These are phyloP conservation scores for Cheilosia pagana DNA, from an alignment of 2,888 invertebrate species.

Conservation along the genomic window DNA sequence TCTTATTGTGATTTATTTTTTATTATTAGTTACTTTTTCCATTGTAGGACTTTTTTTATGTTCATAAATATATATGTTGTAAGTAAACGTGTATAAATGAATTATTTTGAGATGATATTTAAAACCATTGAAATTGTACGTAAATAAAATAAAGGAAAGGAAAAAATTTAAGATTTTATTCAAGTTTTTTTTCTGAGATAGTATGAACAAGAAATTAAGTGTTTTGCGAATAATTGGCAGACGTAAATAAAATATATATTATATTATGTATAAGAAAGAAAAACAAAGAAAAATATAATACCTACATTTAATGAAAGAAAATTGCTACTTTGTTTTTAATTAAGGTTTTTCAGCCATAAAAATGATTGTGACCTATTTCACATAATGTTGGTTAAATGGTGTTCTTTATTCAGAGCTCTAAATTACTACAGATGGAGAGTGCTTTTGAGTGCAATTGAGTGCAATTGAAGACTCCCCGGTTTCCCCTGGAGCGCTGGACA, in stretches of 20 bases:
- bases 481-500: too few species aligned
- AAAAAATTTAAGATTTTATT: conserved; percentile 24
- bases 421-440: too few species aligned
- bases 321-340: not conserved
- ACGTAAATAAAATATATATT: conserved; percentile 44
- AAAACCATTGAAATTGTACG: conserved; percentile 17
- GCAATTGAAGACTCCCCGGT: too few species aligned
- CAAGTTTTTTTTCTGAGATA: conserved; percentile 23
- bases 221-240: conserved; percentile 28
- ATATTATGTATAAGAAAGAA: conserved; percentile 47
- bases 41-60: conserved; percentile 15
- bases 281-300: conserved; percentile 52
- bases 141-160: conserved; percentile 7
- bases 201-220: conserved; percentile 6
- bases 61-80: conserved; percentile 1
- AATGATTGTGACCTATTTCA: too few species aligned
- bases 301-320: conserved; percentile 58
- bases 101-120: conserved; percentile 14
- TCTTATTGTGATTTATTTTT: conserved; percentile 71
- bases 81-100: not conserved
- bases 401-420: too few species aligned
- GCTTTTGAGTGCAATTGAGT: too few species aligned
- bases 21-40: conserved; percentile 49
- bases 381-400: too few species aligned
- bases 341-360: too few species aligned